phyloP scores from a whole-genome alignment of 2,113 vertebrate species.

The Tringa solitaria region DNA sequence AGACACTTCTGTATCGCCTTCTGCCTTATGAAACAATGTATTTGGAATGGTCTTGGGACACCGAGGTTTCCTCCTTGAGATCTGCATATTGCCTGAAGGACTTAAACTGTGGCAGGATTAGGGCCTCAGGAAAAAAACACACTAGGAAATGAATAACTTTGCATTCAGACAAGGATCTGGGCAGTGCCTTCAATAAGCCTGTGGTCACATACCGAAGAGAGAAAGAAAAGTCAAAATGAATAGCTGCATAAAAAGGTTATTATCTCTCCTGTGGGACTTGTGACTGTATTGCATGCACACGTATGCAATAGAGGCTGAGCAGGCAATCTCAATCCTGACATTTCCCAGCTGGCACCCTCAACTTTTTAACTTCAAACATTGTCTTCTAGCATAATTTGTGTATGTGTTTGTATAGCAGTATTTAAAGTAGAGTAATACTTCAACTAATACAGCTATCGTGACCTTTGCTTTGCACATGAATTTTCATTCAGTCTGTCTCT shows the following conservation, averaged over 20 bases:
- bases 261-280: background rate
- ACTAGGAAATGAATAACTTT: slow-evolving; percentile 23
- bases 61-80: background rate
- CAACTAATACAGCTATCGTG: background rate
- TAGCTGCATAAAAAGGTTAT: background rate
- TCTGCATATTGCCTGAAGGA: background rate
- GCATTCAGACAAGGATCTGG: background rate
- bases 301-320: background rate
- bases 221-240: slow-evolving; percentile 7
- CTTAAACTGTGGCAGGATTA: background rate
- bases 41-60: background rate
- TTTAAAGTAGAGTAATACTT: background rate
- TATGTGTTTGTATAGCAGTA: background rate
- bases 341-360: background rate
- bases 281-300: background rate
- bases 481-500: slow-evolving; percentile 25
- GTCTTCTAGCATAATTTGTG: background rate
- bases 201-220: background rate
- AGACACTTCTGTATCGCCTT: background rate
- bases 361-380: background rate
- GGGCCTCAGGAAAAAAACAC: background rate
- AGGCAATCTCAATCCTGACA: background rate
- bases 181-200: background rate
- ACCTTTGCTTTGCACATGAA: background rate
- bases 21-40: background rate